These are phyloP conservation scores for Julus scandinavius DNA, from an alignment of 2,888 invertebrate species.

Conservation along the genomic window DNA sequence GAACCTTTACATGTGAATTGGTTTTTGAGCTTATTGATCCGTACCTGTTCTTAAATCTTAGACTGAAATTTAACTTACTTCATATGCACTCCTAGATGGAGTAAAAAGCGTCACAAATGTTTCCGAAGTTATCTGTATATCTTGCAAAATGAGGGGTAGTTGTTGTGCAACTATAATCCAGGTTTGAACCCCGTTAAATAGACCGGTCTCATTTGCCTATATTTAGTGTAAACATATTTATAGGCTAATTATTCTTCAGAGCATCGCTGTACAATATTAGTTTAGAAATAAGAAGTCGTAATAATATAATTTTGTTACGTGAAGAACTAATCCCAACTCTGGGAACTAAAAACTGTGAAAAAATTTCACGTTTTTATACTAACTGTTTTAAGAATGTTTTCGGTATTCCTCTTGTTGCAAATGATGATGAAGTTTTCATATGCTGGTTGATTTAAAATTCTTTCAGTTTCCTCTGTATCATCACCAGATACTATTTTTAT, in stretches of 20 bases:
- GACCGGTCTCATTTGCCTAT: background rate
- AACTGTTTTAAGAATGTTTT: background rate
- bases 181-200: constrained; percentile 14
- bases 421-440: background rate
- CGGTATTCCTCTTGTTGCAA: background rate
- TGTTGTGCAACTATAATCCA: constrained; percentile 8
- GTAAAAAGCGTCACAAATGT: constrained; percentile 31
- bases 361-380: background rate
- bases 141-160: background rate
- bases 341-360: no score
- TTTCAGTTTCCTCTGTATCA: background rate
- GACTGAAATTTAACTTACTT: background rate
- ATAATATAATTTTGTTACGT: no score
- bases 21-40: background rate
- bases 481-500: background rate
- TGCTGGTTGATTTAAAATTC: background rate
- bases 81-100: background rate
- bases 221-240: background rate
- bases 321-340: no score
- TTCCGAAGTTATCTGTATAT: background rate
- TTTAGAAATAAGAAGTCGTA: background rate
- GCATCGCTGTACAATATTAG: background rate
- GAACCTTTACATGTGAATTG: background rate
- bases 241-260: background rate
- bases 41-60: background rate